A percentile compares a stretch with the other conserved stretches of the same genome.
phyloP scores from a whole-genome alignment of 1,140 invertebrate species.

The Caenorhabditis remanei region DNA sequence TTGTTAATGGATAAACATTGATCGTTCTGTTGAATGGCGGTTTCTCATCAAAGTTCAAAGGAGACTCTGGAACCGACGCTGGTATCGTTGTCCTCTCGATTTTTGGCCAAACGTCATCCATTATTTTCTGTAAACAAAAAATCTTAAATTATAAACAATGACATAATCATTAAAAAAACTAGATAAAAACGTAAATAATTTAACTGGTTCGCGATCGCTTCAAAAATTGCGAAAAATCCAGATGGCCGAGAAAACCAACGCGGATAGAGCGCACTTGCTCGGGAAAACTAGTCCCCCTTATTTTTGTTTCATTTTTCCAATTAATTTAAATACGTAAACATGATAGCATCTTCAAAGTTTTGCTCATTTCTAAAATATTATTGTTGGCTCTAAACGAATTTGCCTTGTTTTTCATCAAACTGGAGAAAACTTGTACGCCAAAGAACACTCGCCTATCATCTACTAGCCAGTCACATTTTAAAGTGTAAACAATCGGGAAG shows the following conservation, averaged over 20 bases:
- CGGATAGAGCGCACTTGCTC: too few species aligned
- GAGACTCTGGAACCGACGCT: conserved; percentile 9
- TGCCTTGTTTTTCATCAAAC: not conserved
- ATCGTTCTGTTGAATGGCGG: conserved; percentile 36
- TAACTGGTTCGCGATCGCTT: too few species aligned
- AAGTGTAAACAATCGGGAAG: conserved; percentile 40
- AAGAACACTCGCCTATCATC: conserved; percentile 47
- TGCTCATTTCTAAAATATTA: not conserved
- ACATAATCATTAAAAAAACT: not conserved
- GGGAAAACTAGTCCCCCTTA: too few species aligned
- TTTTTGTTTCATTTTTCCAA: too few species aligned
- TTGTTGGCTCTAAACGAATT: too few species aligned
- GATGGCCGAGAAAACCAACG: too few species aligned
- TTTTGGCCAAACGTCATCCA: conserved; percentile 24
- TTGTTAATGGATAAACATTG: conserved; percentile 88
- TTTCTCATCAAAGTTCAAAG: conserved; percentile 25
- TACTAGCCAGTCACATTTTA: conserved; percentile 42
- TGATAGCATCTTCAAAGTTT: too few species aligned
- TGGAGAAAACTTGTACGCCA: not conserved
- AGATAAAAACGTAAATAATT: not conserved
- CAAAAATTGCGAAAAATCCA: too few species aligned
- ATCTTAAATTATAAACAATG: not conserved
- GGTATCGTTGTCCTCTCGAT: conserved; percentile 40
- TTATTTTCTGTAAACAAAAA: not conserved
- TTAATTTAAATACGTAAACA: too few species aligned